Percentiles rank a stretch among this genome's conserved stretches.
Evolutionary conservation across 2,797 vertebrate species (phyloP).

Genomic region (Meriones psammophilus): DNA sequence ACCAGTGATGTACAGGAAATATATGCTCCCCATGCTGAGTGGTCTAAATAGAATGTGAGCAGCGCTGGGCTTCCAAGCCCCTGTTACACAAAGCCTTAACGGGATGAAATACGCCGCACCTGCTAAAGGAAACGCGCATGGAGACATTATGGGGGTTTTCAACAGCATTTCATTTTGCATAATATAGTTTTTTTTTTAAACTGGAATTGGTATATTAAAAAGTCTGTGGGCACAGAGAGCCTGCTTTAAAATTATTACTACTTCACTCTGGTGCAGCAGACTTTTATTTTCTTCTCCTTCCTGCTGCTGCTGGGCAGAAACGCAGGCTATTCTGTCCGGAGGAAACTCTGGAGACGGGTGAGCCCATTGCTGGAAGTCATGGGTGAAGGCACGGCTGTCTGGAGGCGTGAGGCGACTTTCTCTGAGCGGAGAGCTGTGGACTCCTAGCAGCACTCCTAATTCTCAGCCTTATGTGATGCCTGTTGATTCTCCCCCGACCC

Average conservation of each 20-base stretch:
- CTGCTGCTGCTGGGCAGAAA: constrained; percentile 61
- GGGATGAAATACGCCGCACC: constrained; percentile 69
- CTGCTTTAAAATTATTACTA: constrained; percentile 82
- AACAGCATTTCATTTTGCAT: constrained; percentile 84
- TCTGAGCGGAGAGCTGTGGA: neutral
- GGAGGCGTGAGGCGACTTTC: neutral
- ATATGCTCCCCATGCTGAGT: constrained; percentile 29
- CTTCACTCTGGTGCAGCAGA: constrained; percentile 72
- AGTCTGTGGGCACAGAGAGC: constrained; percentile 81
- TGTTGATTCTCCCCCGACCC: neutral
- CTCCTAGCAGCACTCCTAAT: neutral
- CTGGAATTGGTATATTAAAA: constrained; percentile 82
- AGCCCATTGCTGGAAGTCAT: neutral
- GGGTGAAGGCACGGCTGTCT: constrained; percentile 16
- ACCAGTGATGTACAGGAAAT: constrained; percentile 73
- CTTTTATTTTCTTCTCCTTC: constrained; percentile 77
- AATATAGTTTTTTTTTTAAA: constrained; percentile 74
- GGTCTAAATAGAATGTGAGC: constrained; percentile 73
- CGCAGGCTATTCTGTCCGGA: constrained; percentile 46
- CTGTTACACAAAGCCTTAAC: constrained; percentile 61
- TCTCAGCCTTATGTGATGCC: neutral
- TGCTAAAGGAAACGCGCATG: constrained; percentile 75
- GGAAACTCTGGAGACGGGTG: constrained; percentile 14
- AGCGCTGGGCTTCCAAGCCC: constrained; percentile 62
- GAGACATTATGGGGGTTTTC: constrained; percentile 82